Evolutionary conservation across 2,888 invertebrate genomes (phyloP), one percentile per base, ranked within the genome.

Genomic region (Drosophila helvetica): DNA sequence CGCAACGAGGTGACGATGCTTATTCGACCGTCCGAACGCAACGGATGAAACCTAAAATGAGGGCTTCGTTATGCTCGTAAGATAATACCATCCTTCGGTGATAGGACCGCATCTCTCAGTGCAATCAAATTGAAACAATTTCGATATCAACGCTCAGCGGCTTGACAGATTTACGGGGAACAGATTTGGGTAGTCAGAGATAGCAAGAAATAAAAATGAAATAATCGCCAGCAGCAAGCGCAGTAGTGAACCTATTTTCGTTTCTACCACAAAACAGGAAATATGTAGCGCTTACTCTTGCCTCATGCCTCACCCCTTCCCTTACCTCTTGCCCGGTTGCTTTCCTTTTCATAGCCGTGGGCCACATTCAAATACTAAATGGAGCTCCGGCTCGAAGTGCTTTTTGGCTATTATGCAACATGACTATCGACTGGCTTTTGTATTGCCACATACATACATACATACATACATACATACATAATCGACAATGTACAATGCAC

Each of bases 321-420:
- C 15, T 0, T 56, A 27, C 43, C 55, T 33, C 72, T 43, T n/a
- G 46, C 42, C 51, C 27, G 54, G 17, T 46, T 70, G 57, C 59
- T 76, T 64, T 75, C 30, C 48, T 54, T 60, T 59, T 57, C 43
- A 46, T 25, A 27, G 63, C 61, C 68, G 56, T 62, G 68, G 56
- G 59, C 68, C 84, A 56, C 86, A 65, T 76, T 74, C 62, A 54
- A 71, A 78, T 64, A 66, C 64, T 65, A 54, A 75, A 65, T 71
- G 69, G 76, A 48, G 69, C 62, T 83, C 38, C 27, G 65, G 67
- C 71, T 67, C 47, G 58, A 74, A 71, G 61, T 27, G 67, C 73
- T 87, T 75, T 87, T 83, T 22, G 84, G 82, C 69, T 71, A 61
- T 88, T 84, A 80, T 80, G 77, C 64, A 88, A 86, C 63, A 67